Evolutionary conservation across 2,113 vertebrate species (phyloP).

Genomic region (Pollachius pollachius): DNA sequence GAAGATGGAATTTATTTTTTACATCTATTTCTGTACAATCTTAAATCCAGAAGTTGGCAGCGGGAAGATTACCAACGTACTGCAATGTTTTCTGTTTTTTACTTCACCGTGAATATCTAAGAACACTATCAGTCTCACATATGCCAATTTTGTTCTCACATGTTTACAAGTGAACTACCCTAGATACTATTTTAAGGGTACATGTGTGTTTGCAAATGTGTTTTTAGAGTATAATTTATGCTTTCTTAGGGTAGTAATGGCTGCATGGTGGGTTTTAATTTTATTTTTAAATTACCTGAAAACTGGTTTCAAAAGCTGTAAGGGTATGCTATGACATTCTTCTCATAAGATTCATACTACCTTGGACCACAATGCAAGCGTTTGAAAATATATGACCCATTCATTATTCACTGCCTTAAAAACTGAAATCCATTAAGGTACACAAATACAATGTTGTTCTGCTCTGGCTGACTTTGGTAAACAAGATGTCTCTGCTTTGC

Average conservation of each 20-base stretch:
- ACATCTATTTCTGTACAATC: slow-evolving; percentile 51
- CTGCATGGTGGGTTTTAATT: slow-evolving; percentile 26
- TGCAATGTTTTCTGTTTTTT: not conserved
- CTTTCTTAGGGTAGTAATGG: not conserved
- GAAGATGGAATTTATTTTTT: slow-evolving; percentile 33
- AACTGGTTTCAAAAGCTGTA: slow-evolving; percentile 35
- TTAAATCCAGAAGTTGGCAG: slow-evolving; percentile 33
- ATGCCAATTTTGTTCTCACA: slow-evolving; percentile 34
- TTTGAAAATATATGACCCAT: slow-evolving; percentile 25
- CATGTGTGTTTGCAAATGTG: slow-evolving; percentile 3
- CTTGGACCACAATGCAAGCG: slow-evolving; percentile 59
- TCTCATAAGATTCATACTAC: slow-evolving; percentile 69
- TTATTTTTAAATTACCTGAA: slow-evolving; percentile 6
- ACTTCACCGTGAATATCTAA: slow-evolving; percentile 40
- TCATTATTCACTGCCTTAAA: slow-evolving; percentile 19
- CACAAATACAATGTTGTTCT: slow-evolving; percentile 39
- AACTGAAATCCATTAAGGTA: slow-evolving; percentile 50
- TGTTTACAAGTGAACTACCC: slow-evolving; percentile 66
- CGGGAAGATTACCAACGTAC: not conserved
- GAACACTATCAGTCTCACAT: slow-evolving; percentile 31
- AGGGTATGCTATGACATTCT: slow-evolving; percentile 51
- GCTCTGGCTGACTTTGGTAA: slow-evolving; percentile 45
- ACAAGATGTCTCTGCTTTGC: slow-evolving; percentile 44
- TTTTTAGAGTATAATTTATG: slow-evolving; percentile 10
- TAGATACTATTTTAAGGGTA: slow-evolving; percentile 21